Conservation (phyloP, 2,888 invertebrate species). For the Bugula neritina region DNA sequence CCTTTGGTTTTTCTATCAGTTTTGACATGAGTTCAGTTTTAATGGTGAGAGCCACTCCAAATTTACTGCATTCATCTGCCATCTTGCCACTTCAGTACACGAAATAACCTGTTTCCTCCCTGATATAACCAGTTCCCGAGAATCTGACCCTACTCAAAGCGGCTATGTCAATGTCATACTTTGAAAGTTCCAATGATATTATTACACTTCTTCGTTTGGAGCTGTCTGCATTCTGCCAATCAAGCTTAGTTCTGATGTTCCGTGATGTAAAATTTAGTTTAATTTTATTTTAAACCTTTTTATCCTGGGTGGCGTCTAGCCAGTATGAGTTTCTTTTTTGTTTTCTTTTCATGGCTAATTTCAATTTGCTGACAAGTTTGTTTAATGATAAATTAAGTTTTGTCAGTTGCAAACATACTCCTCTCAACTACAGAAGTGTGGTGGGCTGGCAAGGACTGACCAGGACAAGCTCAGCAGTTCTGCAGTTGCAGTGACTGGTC, state of each 20-base stretch:
- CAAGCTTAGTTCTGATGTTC: neutral
- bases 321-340: no score
- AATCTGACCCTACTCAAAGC: conserved; percentile 17
- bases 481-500: no score
- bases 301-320: no score
- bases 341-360: neutral
- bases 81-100: conserved; percentile 24
- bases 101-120: conserved; percentile 27
- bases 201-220: neutral
- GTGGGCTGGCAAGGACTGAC: neutral
- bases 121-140: conserved; percentile 1
- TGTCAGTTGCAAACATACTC: neutral
- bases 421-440: no score
- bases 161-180: conserved; percentile 18
- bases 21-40: conserved; percentile 19
- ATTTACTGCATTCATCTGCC: conserved; percentile 14
- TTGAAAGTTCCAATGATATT: neutral
- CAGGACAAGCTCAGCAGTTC: no score
- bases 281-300: no score
- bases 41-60: conserved; percentile 27
- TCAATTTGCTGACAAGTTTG: neutral
- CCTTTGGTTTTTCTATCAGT: conserved; percentile 11
- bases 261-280: neutral
- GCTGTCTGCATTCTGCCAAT: neutral
- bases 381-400: neutral